Evolutionary conservation across 2,888 invertebrate genomes (phyloP), one percentile per base, ranked within the genome.

Genomic region (Pristionchus exspectatus): DNA sequence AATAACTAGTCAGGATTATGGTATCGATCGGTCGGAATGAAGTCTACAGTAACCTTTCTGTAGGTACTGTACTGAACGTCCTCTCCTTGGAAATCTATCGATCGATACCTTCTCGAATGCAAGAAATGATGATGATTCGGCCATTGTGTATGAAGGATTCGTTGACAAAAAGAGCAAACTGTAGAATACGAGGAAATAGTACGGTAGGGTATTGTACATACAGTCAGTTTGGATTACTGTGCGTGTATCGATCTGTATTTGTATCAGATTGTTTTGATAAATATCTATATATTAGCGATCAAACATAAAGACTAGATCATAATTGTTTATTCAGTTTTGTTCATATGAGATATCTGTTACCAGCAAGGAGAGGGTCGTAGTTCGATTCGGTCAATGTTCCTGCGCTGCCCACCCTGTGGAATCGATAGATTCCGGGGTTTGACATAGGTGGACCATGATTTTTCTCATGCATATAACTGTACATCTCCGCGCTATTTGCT

Each of bases 61-160:
- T 84, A 90, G 92, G 85, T 92, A 90, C 90, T 93, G 93, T 83
- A 89, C 89, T 66, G 93, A 93, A 85, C 92, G 93, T 77, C 90
- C 90, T 4, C 90, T 94, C 9, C 88, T 92, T n/a, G 91, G 91
- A 50, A 44, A 54, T 44, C 90, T 94, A 18, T 81, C 87, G 38
- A 89, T 90, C 89, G 91, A 92, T 66, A 92, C 91, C 90, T 92
- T 93, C 87, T 69, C 84, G 0, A 90, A 90, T 30, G 88, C 91
- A 0, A 89, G 92, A 54, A 90, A 92, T 30, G 89, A 90, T 16
- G 89, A 91, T 21, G 94, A 94, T 81, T 89, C 91, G 24, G 91
- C 90, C 10, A 91, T 94, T 66, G 93, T 94, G 16, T 93, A 92
- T 77, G 93, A 94, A 44, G 92, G 92, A 81, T 93, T 90, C 87